These are phyloP conservation scores for Drosophila paucipuncta DNA, from an alignment of 2,888 invertebrate genomes.

Conservation along the genomic window DNA sequence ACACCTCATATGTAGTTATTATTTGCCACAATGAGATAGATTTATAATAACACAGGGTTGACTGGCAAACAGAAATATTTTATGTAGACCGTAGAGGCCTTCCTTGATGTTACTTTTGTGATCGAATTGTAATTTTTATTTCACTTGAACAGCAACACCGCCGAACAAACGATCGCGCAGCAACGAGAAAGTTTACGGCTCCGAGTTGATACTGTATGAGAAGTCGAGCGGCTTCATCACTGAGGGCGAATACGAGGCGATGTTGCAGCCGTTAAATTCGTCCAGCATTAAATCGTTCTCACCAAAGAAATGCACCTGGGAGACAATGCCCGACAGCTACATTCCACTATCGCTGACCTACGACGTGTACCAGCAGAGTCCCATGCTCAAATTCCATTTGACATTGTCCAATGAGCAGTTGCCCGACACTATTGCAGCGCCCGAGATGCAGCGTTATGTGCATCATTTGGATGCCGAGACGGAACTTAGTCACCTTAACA, in stretches of 20 bases:
- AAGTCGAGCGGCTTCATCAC: constrained; percentile 94
- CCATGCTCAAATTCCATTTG: constrained; percentile 93
- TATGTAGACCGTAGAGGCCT: not conserved
- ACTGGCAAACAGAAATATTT: not conserved
- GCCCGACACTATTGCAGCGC: constrained; percentile 73
- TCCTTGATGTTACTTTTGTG: not conserved
- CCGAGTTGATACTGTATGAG: constrained; percentile 95
- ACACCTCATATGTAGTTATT: not conserved
- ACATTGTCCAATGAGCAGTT: constrained; percentile 91
- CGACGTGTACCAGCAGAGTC: constrained; percentile 92
- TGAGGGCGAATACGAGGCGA: constrained; percentile 96
- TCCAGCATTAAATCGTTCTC: constrained; percentile 86
- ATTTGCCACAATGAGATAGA: not conserved
- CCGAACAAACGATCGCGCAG: constrained; percentile 90
- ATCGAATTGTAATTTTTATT: not conserved
- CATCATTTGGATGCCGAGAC: constrained; percentile 60
- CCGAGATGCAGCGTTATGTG: constrained; percentile 77
- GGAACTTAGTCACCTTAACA: constrained; percentile 80
- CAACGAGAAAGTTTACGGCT: constrained; percentile 86
- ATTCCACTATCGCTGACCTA: constrained; percentile 86
- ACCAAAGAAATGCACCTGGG: constrained; percentile 91
- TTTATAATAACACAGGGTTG: not conserved
- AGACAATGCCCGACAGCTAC: constrained; percentile 87
- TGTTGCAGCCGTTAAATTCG: constrained; percentile 90
- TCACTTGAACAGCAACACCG: constrained; percentile 80